Percentiles rank a stretch among this genome's conserved stretches.
phyloP scores from a whole-genome alignment of 2,888 invertebrate species.

The Xanthorhoe spadicearia region DNA sequence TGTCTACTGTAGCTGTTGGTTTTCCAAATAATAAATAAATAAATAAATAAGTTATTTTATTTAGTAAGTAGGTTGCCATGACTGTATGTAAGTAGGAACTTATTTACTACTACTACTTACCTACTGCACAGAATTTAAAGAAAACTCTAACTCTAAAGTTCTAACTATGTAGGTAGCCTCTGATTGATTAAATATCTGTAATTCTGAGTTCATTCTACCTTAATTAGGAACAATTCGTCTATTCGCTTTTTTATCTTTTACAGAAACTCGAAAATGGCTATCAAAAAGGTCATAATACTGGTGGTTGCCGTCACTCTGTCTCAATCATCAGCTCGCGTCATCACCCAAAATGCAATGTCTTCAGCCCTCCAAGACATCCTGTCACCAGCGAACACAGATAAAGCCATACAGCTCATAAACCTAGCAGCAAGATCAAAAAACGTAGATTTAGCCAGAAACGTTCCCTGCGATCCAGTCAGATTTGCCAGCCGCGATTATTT shows the following conservation, averaged over 20 bases:
- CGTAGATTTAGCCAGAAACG: neutral
- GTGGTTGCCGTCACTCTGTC: constrained; percentile 17
- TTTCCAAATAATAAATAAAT: too few relatives aligned
- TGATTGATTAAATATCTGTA: too few relatives aligned
- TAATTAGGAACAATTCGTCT: too few relatives aligned
- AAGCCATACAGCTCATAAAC: constrained; percentile 47
- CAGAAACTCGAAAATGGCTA: constrained; percentile 32
- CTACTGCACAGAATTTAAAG: too few relatives aligned
- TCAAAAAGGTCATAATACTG: constrained; percentile 6
- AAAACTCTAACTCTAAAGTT: too few relatives aligned
- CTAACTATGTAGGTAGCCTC: too few relatives aligned
- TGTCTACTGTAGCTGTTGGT: too few relatives aligned
- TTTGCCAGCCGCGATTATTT: constrained; percentile 15
- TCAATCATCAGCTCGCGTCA: constrained; percentile 31
- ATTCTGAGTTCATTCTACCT: too few relatives aligned
- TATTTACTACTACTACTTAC: too few relatives aligned
- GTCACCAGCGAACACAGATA: constrained; percentile 50
- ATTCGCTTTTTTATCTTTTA: constrained; percentile 2
- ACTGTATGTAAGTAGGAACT: too few relatives aligned
- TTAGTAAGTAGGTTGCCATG: too few relatives aligned
- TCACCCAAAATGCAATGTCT: constrained; percentile 39
- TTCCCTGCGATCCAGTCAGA: constrained; percentile 10
- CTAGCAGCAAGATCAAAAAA: constrained; percentile 26
- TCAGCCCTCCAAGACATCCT: constrained; percentile 53
- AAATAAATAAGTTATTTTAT: too few relatives aligned